Evolutionary conservation across 2,113 vertebrate genomes (phyloP).

Genomic region (Etheostoma cragini): DNA sequence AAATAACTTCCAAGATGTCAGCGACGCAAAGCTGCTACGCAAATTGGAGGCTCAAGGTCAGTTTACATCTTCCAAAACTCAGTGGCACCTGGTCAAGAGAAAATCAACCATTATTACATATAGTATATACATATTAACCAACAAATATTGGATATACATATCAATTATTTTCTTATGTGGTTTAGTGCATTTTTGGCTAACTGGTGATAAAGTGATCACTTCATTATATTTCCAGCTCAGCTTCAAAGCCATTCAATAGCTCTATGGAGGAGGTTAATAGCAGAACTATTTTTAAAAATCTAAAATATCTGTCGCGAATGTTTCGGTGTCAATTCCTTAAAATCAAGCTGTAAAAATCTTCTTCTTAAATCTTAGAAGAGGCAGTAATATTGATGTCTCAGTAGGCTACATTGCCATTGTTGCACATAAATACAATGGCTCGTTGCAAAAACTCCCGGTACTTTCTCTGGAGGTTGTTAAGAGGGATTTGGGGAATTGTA

Average conservation of each 20-base stretch:
- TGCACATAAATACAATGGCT: background rate
- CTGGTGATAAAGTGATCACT: background rate
- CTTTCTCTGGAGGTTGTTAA: background rate
- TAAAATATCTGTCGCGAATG: background rate
- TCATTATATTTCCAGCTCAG: background rate
- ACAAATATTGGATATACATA: background rate
- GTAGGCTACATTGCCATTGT: background rate
- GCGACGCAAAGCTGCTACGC: slow-evolving; percentile 89
- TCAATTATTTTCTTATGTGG: background rate
- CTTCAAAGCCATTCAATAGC: background rate
- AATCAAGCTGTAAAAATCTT: background rate
- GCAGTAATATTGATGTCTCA: slow-evolving; percentile 7
- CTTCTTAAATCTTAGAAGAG: background rate
- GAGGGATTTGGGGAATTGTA: slow-evolving; percentile 2
- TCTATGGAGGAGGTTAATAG: background rate
- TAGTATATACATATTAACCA: no score
- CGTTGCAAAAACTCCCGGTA: background rate
- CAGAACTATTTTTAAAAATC: background rate
- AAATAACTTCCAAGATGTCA: slow-evolving; percentile 83
- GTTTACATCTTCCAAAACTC: slow-evolving; percentile 25
- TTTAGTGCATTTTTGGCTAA: background rate
- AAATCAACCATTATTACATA: slow-evolving; percentile 2
- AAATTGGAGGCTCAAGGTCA: slow-evolving; percentile 95
- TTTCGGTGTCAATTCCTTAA: background rate
- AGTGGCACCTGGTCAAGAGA: background rate